phyloP scores from a whole-genome alignment of 2,113 vertebrate genomes.

The Trogon melanurus region DNA sequence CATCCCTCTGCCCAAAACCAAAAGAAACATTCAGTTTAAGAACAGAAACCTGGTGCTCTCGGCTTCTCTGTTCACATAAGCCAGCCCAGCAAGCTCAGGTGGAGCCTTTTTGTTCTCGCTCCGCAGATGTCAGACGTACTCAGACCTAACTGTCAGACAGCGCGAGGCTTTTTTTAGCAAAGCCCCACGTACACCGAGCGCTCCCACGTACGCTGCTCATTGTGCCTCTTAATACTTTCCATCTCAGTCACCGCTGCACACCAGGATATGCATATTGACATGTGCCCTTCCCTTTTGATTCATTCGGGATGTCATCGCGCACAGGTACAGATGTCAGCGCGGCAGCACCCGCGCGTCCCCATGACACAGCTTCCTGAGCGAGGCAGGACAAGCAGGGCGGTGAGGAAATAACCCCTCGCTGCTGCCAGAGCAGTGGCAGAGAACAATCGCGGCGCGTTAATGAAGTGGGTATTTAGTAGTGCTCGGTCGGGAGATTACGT shows the following conservation, averaged over 20 bases:
- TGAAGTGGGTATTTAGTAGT: not conserved
- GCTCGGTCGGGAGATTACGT: not conserved
- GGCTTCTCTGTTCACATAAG: not conserved
- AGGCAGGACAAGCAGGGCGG: not conserved
- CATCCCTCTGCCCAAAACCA: not conserved
- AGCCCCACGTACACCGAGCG: not conserved
- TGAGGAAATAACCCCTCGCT: not conserved
- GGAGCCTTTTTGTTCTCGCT: not conserved
- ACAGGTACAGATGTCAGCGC: not conserved
- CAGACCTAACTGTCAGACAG: not conserved
- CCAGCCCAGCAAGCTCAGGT: not conserved
- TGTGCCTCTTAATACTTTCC: not conserved
- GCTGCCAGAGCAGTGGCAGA: not conserved
- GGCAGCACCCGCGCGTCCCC: not conserved
- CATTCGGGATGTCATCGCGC: not conserved
- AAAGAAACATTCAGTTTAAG: not conserved
- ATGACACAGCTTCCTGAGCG: not conserved
- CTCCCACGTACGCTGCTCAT: not conserved
- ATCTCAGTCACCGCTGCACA: not conserved
- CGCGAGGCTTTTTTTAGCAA: not conserved
- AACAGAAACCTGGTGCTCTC: not conserved
- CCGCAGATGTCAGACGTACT: not conserved
- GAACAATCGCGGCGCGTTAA: not conserved
- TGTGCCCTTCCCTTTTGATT: conserved; percentile 48
- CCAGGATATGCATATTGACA: not conserved